Base-by-base conservation (phyloP, 2,113 vertebrate species). In the Todiramphus saurophagus region DNA sequence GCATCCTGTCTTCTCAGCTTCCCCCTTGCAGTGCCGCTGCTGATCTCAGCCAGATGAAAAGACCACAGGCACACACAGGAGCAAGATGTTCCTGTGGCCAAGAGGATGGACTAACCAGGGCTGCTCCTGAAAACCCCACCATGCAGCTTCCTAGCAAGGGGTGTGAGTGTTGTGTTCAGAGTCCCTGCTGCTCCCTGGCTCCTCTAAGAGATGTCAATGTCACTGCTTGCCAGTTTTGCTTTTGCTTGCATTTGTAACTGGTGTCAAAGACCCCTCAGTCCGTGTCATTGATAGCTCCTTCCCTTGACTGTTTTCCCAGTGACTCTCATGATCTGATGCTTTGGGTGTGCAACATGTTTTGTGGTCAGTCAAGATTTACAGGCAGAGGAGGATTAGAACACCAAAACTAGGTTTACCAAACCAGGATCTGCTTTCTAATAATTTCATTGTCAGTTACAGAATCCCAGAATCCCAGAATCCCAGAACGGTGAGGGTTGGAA, bases 111-210 rank as follows among this genome's bases (percentile, higher is more conserved):
- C 20, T 59, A 67, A n/a, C 12, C 25, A 50, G 46, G 7, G 2
- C 9, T 48, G 27, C 43, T 88, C 72, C 75, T 67, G 64, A 78
- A 91, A 59, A 67, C 5, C 41, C 51, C 41, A 25, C 43, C 1
- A 0, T 44, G 37, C 1, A 0, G 4, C n/a, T 69, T 69, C 35
- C 41, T 28, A 53, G 44, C 27, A 24, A 69, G 2, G 6, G 13
- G 11, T 48, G 14, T 3, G 3, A 50, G 20, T 8, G 10, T 59
- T 24, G 10, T 39, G 11, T 23, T 37, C 13, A 16, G 35, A 13
- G 35, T 31, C 24, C 21, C 30, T 66, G 41, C 55, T 87, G 27
- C 67, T 67, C 56, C 30, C 23, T 51, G 16, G 12, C n/a, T 74
- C 18, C 15, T 66, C 21, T 81, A 44, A 55, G 16, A 28, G 48